Conservation (phyloP, 2,113 vertebrate genomes). For the Daboia siamensis region DNA sequence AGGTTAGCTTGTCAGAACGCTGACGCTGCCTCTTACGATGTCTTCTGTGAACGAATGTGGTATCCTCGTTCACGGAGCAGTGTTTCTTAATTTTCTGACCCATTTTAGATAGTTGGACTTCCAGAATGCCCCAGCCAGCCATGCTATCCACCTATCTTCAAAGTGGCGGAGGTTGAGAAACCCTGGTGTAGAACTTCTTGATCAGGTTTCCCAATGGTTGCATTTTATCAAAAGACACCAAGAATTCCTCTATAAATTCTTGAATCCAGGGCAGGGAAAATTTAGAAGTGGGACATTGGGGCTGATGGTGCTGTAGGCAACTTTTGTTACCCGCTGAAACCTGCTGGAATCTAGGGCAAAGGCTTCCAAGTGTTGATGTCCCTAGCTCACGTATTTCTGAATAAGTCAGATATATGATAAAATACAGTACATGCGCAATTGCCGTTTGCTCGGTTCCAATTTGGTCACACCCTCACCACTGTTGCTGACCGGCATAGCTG, state of each 20-base stretch:
- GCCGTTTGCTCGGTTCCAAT: neutral
- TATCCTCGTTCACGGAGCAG: neutral
- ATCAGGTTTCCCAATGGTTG: neutral
- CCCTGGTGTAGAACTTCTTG: neutral
- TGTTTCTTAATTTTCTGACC: neutral
- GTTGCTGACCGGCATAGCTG: neutral
- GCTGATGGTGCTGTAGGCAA: too few species aligned
- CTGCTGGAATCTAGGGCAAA: neutral
- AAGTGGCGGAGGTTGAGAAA: neutral
- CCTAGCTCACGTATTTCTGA: neutral
- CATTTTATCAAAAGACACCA: neutral
- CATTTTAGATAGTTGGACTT: too few species aligned
- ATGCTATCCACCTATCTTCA: neutral
- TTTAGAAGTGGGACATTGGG: neutral
- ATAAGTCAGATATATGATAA: neutral
- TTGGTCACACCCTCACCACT: too few species aligned
- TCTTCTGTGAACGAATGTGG: neutral
- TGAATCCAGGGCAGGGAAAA: neutral
- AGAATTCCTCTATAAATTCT: neutral
- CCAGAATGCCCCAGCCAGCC: too few species aligned
- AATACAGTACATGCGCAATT: neutral
- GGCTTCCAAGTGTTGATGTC: neutral
- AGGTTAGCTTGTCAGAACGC: neutral
- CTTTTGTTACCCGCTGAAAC: neutral
- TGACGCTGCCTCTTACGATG: neutral